Conservation (phyloP, 2,113 vertebrate genomes). For the Grammomys dolichurus region DNA sequence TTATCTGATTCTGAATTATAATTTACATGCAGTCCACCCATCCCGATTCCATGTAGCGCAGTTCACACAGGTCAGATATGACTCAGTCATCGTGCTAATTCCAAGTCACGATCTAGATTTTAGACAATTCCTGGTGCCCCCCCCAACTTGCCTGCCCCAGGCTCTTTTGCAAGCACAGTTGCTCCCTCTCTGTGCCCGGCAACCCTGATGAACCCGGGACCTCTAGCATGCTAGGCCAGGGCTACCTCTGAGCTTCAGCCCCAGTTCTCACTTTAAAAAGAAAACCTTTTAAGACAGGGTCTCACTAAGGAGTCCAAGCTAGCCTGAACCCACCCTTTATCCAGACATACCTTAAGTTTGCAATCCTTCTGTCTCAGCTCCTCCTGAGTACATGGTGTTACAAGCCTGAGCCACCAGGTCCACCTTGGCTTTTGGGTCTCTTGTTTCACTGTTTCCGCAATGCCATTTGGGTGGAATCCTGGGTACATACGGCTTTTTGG, state of each 20-base stretch:
- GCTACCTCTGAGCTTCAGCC: background rate
- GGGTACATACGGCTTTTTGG: background rate
- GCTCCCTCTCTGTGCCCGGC: background rate
- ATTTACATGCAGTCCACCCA: background rate
- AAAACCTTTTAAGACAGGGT: background rate
- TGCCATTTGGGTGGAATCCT: background rate
- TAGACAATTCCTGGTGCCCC: background rate
- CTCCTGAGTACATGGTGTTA: background rate
- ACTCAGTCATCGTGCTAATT: background rate
- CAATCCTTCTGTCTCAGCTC: too few relatives aligned
- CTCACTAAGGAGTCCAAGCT: background rate
- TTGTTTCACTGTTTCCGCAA: background rate
- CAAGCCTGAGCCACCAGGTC: background rate
- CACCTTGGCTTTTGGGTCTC: background rate
- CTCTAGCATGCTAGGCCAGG: background rate
- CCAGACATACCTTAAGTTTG: background rate
- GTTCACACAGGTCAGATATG: background rate
- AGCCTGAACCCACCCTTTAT: background rate
- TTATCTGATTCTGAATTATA: background rate
- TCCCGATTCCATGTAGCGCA: background rate
- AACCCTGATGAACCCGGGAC: background rate
- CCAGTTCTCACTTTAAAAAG: background rate
- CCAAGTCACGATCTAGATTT: background rate
- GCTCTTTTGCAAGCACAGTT: background rate
- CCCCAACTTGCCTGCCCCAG: too few relatives aligned